Base-by-base conservation (phyloP, 2,113 vertebrate species). In the Alligator mississippiensis region DNA sequence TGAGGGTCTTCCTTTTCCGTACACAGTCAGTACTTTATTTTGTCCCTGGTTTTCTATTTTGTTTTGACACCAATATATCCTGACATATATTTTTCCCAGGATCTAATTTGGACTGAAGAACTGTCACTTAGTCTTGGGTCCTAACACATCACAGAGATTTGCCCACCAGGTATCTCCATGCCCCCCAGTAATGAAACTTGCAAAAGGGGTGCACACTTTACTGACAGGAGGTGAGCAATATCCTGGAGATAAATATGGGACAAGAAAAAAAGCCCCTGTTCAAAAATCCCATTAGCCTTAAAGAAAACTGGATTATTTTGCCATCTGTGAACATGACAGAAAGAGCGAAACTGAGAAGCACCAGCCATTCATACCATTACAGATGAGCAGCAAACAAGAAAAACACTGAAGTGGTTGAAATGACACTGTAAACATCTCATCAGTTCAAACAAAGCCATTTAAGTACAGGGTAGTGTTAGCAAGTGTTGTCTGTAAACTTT, bases 151-250 rank as follows among this genome's bases (percentile, higher is more conserved):
- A 2, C 5, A 87, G 5, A 0, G 24, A 7, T 64, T 70, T 94
- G 11, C 15, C 75, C 80, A 28, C 4, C 12, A 9, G 2, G 3
- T 64, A 81, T 19, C 64, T 66, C 6, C 54, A 60, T 5, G 28
- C 83, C 2, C 25, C 6, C 68, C 10, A 3, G 25, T 12, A 25
- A 30, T 38, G 77, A 24, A 24, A 60, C 13, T 38, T 64, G 1
- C 25, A 75, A 22, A 0, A 78, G 80, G 77, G 47, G 3, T 18
- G 9, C 0, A 2, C 2, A 1, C 17, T 55, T 6, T 1, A 2
- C 8, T n/a, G 57, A 16, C 5, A 7, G 15, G 12, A 75, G 64
- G 17, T 16, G n/a, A n/a, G 15, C 14, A 47, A 38, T 1, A 11
- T 38, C 63, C 30, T 15, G 17, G 59, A 62, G 25, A 28, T 10